phyloP scores from a whole-genome alignment of 2,797 vertebrate species.

The Pipistrellus pygmaeus region DNA sequence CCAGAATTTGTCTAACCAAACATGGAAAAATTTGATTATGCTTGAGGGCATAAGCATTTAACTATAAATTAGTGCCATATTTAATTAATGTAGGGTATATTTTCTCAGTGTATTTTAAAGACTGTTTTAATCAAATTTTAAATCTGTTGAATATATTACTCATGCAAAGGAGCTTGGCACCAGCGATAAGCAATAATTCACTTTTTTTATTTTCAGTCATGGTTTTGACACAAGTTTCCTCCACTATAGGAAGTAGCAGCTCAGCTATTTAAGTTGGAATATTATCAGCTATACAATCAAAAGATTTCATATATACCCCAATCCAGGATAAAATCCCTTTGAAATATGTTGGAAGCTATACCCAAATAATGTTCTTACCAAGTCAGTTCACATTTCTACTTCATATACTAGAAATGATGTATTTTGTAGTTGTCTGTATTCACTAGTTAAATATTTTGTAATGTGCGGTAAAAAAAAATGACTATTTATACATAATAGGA shows the following conservation, averaged over 20 bases:
- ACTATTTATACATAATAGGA: background rate
- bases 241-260: background rate
- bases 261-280: conserved; percentile 19
- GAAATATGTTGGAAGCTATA: background rate
- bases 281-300: background rate
- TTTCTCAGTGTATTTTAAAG: conserved; percentile 50
- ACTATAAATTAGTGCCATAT: background rate
- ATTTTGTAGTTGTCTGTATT: background rate
- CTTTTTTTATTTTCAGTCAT: conserved; percentile 51
- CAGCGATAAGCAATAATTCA: conserved; percentile 10
- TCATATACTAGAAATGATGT: background rate
- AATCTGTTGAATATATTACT: conserved; percentile 39
- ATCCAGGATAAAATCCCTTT: background rate
- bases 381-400: background rate
- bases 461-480: background rate
- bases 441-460: conserved; percentile 14
- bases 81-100: conserved; percentile 15
- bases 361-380: background rate
- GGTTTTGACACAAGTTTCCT: conserved; percentile 25
- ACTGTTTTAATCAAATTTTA: conserved; percentile 14
- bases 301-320: background rate
- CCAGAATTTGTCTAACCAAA: background rate
- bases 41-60: background rate
- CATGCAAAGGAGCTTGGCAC: conserved; percentile 33
- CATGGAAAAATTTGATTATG: background rate